Evolutionary conservation across 2,888 invertebrate genomes (phyloP), one percentile per base, ranked within the genome.

Genomic region (Tachina fera): DNA sequence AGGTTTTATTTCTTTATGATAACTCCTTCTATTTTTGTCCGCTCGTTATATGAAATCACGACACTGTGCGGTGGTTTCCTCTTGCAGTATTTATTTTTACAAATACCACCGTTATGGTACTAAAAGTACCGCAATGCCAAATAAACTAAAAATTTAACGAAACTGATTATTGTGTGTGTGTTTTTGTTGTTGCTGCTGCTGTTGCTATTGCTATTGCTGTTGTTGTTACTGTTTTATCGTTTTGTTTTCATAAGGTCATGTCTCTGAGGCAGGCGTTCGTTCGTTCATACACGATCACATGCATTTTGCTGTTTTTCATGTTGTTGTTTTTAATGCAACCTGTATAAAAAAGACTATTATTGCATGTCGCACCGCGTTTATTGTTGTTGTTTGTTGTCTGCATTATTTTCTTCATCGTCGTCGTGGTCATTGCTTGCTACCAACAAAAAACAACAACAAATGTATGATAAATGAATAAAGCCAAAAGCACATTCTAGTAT

Each of bases 51-150:
- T n/a, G n/a, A n/a, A n/a, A n/a, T n/a, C n/a, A n/a, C n/a, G n/a
- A n/a, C n/a, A n/a, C n/a, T n/a, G n/a, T n/a, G n/a, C n/a, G n/a
- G 4, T 58, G 61, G 3, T 31, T 31, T 31, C 31, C 31, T 31
- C 31, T 31, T 31, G 31, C 4, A 16, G 51, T 61, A n/a, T n/a
- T n/a, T 65, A 16, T 45, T 68, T n/a, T 41, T 84, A 81, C 81
- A 68, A 77, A 71, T 61, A 77, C 68, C 10, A 84, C 78, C 81
- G 84, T 87, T 85, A 51, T 56, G 43, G 51, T 75, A 84, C 87
- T 51, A 87, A 87, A 87, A 86, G 87, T 87, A 87, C 87, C 84
- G 79, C 87, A 88, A 88, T 87, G 79, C 49, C 82, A 82, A 85
- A 79, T 49, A 61, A 16, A 19, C 13, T 45, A 60, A 68, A 9